phyloP scores from a whole-genome alignment of 2,797 vertebrate genomes.

The Diglossa cyanea region DNA sequence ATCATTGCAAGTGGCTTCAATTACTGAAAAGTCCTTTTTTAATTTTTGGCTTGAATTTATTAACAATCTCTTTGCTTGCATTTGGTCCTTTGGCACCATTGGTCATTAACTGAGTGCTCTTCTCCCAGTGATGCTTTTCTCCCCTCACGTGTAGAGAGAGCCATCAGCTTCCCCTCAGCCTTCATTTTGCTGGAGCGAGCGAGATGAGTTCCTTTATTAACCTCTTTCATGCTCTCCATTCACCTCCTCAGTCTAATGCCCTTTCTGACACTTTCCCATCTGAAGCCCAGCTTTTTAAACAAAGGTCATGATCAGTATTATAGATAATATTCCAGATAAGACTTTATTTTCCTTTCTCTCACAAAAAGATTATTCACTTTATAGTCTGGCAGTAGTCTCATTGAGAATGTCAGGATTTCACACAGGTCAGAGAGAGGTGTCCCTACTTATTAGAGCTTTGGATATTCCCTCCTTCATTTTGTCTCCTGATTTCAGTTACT shows the following conservation, averaged over 20 bases:
- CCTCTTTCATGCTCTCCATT: background rate
- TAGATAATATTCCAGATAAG: constrained; percentile 1
- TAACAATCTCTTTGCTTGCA: background rate
- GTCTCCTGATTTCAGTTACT: constrained; percentile 39
- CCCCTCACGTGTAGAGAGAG: background rate
- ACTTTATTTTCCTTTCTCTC: background rate
- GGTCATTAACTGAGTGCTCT: background rate
- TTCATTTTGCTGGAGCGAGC: background rate
- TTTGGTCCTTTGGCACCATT: background rate
- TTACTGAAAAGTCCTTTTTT: background rate
- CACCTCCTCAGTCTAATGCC: background rate
- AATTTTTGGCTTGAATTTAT: background rate
- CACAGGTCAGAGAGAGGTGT: background rate
- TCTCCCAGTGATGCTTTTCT: background rate
- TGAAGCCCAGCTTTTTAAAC: background rate
- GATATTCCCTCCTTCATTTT: background rate
- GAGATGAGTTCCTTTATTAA: background rate
- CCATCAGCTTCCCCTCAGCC: background rate
- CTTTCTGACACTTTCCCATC: background rate
- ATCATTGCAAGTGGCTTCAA: background rate
- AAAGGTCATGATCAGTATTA: background rate
- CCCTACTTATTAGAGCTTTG: background rate
- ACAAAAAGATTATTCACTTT: background rate
- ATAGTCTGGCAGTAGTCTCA: background rate
- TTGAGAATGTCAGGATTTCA: background rate